Evolutionary conservation across 1,140 invertebrate genomes (phyloP).

Genomic region (Drosophila quadrilineata): DNA sequence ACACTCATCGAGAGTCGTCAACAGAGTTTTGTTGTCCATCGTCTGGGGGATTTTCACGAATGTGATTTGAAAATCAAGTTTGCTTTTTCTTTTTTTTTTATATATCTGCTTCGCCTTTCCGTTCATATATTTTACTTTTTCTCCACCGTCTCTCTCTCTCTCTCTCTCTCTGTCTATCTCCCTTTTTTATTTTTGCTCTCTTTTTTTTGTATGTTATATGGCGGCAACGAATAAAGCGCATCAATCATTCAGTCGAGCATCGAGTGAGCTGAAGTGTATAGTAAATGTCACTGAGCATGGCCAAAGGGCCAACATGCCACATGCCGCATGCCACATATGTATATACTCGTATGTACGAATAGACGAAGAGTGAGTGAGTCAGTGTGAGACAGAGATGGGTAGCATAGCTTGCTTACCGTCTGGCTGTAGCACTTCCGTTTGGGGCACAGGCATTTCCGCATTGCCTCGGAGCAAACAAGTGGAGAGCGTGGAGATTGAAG

Average conservation of each 20-base stretch:
- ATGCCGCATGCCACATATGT: neutral
- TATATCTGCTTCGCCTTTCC: neutral
- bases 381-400: neutral
- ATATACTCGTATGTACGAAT: neutral
- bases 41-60: slow-evolving; percentile 52
- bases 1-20: neutral
- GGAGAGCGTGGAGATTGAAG: too few species aligned
- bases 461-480: too few species aligned
- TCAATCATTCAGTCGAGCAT: slow-evolving; percentile 75
- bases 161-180: too few species aligned
- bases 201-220: slow-evolving; percentile 34
- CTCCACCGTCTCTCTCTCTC: too few species aligned
- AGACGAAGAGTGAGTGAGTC: neutral
- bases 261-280: slow-evolving; percentile 72
- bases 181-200: too few species aligned
- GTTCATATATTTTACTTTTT: too few species aligned
- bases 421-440: slow-evolving; percentile 51
- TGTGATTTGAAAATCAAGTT: slow-evolving; percentile 74
- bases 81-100: slow-evolving; percentile 17
- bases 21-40: neutral
- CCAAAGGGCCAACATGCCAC: slow-evolving; percentile 18
- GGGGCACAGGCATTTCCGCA: slow-evolving; percentile 18
- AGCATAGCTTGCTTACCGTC: neutral
- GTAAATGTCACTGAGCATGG: slow-evolving; percentile 69
- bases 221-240: slow-evolving; percentile 70